Conservation (phyloP, 2,113 vertebrate species). For the Siniperca knerii region DNA sequence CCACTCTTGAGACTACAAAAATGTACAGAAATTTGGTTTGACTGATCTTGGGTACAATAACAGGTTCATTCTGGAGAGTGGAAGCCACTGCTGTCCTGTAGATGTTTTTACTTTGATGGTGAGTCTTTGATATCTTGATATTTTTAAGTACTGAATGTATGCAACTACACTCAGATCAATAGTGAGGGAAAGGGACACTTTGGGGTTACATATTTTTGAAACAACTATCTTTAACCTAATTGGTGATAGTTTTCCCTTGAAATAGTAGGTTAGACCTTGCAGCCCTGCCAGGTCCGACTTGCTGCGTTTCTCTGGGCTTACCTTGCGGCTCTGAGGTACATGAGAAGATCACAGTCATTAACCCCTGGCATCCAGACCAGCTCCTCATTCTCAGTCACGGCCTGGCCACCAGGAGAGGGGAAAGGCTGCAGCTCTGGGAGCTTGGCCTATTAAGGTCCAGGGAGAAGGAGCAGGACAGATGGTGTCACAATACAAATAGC, state of each 20-base stretch:
- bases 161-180: background rate
- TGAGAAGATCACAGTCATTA: constrained; percentile 98
- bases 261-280: background rate
- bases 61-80: background rate
- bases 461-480: constrained; percentile 69
- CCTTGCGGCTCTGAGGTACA: constrained; percentile 99
- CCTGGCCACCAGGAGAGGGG: constrained; percentile 91
- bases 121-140: background rate
- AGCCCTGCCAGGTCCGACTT: background rate
- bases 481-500: constrained; percentile 82
- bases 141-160: background rate
- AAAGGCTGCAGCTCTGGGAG: constrained; percentile 97
- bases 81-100: background rate
- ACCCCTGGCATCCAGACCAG: constrained; percentile 99
- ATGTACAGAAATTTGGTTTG: background rate
- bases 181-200: background rate
- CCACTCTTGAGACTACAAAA: background rate
- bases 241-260: background rate
- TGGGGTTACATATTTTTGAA: background rate
- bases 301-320: constrained; percentile 73
- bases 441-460: constrained; percentile 90
- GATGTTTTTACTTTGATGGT: background rate
- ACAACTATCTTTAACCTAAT: background rate
- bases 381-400: constrained; percentile 96
- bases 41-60: background rate